Base-by-base conservation (phyloP, 2,797 vertebrate genomes). In the Centroberyx gerrardi region DNA sequence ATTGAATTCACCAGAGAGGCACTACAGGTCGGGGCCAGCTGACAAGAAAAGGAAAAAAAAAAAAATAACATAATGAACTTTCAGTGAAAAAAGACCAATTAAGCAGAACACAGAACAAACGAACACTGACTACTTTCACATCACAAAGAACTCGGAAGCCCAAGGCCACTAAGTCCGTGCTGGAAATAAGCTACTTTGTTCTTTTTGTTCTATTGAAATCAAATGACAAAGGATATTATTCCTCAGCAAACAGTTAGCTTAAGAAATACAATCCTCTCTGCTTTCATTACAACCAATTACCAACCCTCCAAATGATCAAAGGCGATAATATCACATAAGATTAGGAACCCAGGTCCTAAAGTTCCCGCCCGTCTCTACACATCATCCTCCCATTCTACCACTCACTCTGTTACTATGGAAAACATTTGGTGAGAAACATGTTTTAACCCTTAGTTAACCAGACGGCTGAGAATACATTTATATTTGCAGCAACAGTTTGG, bases 11-110 rank as follows among this genome's bases (percentile, higher is more conserved):
- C 87, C 79, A 99, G 80, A 17, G 98, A 99, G 31, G 90, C 76
- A 4, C 96, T 97, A 60, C 94, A 92, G 46, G 96, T 98, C 4
- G 98, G 98, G 1, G 98, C 97, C 88, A 99, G 93, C 98, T 99
- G 90, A 58, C n/a, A 27, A 31, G 82, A 14, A 62, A 17, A 70
- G 48, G 70, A 15, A 15, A 71, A 54, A 14, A 1, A 33, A 18
- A 14, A 0, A 17, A 44, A 15, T 0, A 49, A 13, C 31, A 33
- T 6, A 62, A 5, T 27, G 8, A 53, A 65, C 27, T 18, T 36
- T 28, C 0, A 55, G n/a, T 49, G 10, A 46, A 67, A 33, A 5
- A 22, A 22, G 22, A 3, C 1, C 10, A 17, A 49, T 38, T 31
- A 22, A 54, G 1, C n/a, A n/a, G 27, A 54, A 42, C 5, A 42